phyloP scores from a whole-genome alignment of 2,888 invertebrate species.

The Scaeva pyrastri region DNA sequence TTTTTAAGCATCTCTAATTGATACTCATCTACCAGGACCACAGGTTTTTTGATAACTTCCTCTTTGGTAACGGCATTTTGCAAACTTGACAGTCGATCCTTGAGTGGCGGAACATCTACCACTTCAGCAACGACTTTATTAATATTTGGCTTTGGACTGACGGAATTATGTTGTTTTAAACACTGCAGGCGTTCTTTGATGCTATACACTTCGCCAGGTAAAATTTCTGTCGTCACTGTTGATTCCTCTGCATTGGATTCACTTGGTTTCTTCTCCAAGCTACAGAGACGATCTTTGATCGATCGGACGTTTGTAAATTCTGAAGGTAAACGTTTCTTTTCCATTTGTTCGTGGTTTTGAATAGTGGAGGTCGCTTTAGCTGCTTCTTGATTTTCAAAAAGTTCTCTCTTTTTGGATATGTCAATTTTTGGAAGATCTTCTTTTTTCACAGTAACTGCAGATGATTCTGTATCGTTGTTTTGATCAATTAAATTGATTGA shows the following conservation, averaged over 20 bases:
- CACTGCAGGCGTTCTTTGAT: slow-evolving; percentile 87
- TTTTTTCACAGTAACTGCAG: slow-evolving; percentile 77
- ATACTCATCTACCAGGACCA: slow-evolving; percentile 84
- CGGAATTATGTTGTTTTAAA: slow-evolving; percentile 84
- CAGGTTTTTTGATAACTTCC: slow-evolving; percentile 81
- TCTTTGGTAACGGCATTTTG: slow-evolving; percentile 83
- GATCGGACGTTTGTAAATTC: slow-evolving; percentile 87
- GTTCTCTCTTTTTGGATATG: slow-evolving; percentile 91
- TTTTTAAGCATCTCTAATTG: slow-evolving; percentile 84
- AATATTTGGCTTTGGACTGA: slow-evolving; percentile 78
- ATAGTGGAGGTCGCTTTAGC: slow-evolving; percentile 43
- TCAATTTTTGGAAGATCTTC: slow-evolving; percentile 91
- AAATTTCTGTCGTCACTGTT: slow-evolving; percentile 61
- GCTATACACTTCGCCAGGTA: slow-evolving; percentile 87
- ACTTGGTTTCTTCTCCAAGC: slow-evolving; percentile 86
- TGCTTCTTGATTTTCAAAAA: slow-evolving; percentile 89
- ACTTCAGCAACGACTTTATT: slow-evolving; percentile 80
- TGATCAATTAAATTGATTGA: slow-evolving; percentile 9
- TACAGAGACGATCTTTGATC: slow-evolving; percentile 89
- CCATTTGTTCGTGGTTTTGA: slow-evolving; percentile 75
- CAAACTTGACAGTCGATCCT: slow-evolving; percentile 83
- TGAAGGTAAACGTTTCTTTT: slow-evolving; percentile 81
- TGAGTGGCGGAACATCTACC: slow-evolving; percentile 82
- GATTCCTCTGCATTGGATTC: slow-evolving; percentile 84
- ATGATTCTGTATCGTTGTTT: slow-evolving; percentile 38